A percentile compares a stretch with the other conserved stretches of the same genome.
Conservation (phyloP, 2,888 invertebrate genomes). For the Podabrus alpinus region DNA sequence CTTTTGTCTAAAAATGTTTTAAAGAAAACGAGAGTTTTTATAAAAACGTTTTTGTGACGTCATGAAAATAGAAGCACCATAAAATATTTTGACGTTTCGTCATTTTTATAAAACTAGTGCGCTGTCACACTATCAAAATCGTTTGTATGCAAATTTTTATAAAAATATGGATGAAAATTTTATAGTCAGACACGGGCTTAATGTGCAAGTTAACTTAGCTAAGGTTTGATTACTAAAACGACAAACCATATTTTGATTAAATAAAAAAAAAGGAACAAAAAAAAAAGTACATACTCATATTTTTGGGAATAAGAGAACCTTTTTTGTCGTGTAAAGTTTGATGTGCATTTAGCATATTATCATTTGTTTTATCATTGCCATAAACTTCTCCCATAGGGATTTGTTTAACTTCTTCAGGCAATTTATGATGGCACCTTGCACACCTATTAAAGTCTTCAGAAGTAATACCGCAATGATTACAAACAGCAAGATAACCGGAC, state of each 20-base stretch:
- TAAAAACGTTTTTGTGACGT: no score
- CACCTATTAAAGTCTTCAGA: constrained; percentile 81
- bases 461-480: constrained; percentile 78
- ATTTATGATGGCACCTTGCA: constrained; percentile 71
- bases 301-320: neutral
- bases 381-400: constrained; percentile 50
- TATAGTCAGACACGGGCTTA: no score
- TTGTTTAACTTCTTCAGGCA: constrained; percentile 72
- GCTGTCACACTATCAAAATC: no score
- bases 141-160: no score
- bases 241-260: neutral
- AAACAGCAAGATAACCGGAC: constrained; percentile 77
- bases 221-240: neutral
- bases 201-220: neutral
- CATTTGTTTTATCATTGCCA: constrained; percentile 53
- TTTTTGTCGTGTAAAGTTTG: constrained; percentile 14
- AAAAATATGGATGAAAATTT: no score
- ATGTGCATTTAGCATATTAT: constrained; percentile 5
- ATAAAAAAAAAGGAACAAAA: neutral
- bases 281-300: constrained; percentile 9
- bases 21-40: no score
- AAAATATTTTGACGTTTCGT: no score
- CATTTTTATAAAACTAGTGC: no score
- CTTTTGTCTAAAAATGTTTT: no score
- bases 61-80: no score